phyloP scores from a whole-genome alignment of 1,140 invertebrate species.

The Agraylea sexmaculata region DNA sequence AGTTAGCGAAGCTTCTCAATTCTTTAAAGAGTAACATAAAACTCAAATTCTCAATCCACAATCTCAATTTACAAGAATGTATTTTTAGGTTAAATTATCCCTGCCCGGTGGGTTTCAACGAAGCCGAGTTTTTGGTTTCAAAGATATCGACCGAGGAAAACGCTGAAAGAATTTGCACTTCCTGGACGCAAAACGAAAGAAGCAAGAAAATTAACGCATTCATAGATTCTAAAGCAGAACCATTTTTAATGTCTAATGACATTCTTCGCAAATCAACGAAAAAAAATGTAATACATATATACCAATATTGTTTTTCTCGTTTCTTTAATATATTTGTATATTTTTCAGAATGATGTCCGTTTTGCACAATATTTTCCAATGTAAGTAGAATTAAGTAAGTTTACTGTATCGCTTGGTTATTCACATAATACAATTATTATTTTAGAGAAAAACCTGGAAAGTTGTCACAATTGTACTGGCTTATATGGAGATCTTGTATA shows the following conservation, averaged over 20 bases:
- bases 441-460: conserved; percentile 42
- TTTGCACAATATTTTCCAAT: conserved; percentile 14
- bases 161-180: conserved; percentile 11
- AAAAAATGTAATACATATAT: background rate
- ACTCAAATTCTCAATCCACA: background rate
- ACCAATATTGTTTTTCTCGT: conserved; percentile 7
- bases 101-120: conserved; percentile 57
- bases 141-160: conserved; percentile 14
- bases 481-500: conserved; percentile 47
- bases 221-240: no score
- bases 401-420: background rate
- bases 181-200: conserved; percentile 9
- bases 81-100: conserved; percentile 31
- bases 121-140: conserved; percentile 58
- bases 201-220: no score
- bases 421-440: conserved; percentile 10
- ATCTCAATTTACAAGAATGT: background rate
- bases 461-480: conserved; percentile 37
- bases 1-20: conserved; percentile 43
- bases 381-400: conserved; percentile 13
- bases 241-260: no score
- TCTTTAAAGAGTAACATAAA: conserved; percentile 50
- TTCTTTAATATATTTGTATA: conserved; percentile 4
- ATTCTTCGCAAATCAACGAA: no score
- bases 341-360: conserved; percentile 11